These are phyloP conservation scores for Cichlasoma orientale DNA, from an alignment of 2,797 vertebrate species.

Conservation along the genomic window DNA sequence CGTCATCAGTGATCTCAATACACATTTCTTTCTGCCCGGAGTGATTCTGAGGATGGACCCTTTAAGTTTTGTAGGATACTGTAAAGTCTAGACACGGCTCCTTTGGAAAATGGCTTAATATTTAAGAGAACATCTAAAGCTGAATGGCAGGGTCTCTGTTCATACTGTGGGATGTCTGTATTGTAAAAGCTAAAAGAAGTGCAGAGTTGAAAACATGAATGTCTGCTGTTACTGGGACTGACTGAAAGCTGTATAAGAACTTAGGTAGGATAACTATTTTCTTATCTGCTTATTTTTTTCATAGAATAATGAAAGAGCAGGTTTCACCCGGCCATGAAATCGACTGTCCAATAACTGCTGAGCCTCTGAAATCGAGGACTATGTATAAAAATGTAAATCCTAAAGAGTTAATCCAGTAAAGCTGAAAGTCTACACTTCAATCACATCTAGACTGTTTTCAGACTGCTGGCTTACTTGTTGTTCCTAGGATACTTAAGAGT, in stretches of 20 bases:
- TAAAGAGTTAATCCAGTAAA: neutral
- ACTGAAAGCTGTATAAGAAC: too few relatives aligned
- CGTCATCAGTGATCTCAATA: neutral
- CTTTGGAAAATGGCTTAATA: rapidly evolving
- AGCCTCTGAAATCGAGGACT: neutral
- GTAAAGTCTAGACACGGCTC: neutral
- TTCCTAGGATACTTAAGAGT: too few relatives aligned
- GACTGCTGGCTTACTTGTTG: too few relatives aligned
- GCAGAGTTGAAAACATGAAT: neutral
- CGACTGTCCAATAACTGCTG: neutral
- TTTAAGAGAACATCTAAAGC: neutral
- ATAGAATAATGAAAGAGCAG: neutral
- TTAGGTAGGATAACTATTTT: too few relatives aligned
- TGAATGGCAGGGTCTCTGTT: neutral
- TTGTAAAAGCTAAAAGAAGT: rapidly evolving
- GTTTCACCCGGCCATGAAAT: neutral
- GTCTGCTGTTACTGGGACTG: neutral
- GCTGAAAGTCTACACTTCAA: neutral
- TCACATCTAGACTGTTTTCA: neutral
- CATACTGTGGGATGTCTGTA: rapidly evolving
- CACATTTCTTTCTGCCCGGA: neutral
- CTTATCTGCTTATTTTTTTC: neutral
- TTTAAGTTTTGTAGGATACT: rapidly evolving
- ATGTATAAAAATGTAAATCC: neutral
- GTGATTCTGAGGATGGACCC: rapidly evolving